A percentile compares a stretch with the other conserved stretches of the same genome.
phyloP scores from a whole-genome alignment of 2,888 invertebrate genomes.

The Synanthedon vespiformis region DNA sequence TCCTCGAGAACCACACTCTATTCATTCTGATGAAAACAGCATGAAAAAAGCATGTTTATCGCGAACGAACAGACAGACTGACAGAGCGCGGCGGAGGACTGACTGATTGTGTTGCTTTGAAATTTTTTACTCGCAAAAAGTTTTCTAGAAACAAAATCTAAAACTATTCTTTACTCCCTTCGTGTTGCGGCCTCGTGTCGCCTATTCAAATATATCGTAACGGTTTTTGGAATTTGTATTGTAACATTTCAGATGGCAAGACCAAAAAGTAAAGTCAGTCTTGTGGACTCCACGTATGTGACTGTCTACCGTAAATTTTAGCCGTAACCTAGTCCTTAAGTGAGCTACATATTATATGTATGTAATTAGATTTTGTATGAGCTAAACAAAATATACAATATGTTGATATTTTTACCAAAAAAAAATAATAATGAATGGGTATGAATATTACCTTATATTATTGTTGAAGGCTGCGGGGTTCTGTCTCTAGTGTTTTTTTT shows the following conservation, averaged over 20 bases:
- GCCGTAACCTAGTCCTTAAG: constrained; percentile 31
- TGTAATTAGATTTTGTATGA: constrained; percentile 64
- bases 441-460: neutral
- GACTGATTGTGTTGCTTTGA: too few species aligned
- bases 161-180: too few species aligned
- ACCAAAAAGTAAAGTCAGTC: constrained; percentile 14
- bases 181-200: too few species aligned
- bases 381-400: constrained; percentile 55
- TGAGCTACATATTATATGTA: constrained; percentile 7
- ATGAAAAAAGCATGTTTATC: too few species aligned
- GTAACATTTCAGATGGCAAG: constrained; percentile 12
- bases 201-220: neutral
- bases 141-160: too few species aligned
- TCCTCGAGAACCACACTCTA: too few species aligned
- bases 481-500: neutral
- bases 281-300: constrained; percentile 28
- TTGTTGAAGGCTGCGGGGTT: neutral
- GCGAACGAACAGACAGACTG: too few species aligned
- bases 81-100: too few species aligned
- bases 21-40: too few species aligned
- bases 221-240: constrained; percentile 41
- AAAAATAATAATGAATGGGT: neutral
- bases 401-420: constrained; percentile 27
- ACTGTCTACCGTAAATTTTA: constrained; percentile 40
- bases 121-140: too few species aligned